Base-by-base conservation (phyloP, 2,888 invertebrate genomes). In the Kryphioiulus occultus region DNA sequence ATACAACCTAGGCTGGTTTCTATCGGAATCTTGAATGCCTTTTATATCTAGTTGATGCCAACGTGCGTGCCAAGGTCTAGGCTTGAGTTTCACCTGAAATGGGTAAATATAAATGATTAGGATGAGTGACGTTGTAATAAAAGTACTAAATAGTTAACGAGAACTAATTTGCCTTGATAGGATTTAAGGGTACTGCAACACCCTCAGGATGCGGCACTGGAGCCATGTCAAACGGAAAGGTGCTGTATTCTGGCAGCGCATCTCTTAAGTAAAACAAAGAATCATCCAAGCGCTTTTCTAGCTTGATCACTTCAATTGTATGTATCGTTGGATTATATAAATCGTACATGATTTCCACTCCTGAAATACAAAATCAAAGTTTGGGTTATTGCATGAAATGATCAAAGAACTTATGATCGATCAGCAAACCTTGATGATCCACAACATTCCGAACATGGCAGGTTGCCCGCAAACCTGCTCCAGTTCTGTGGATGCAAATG, bases 251-350 rank as follows among this genome's bases (percentile, higher is more conserved):
- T 0, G 95, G 95, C 78, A 96, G 93, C 1, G 98, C 96, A 93
- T 99, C 98, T 90, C 96, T 90, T 86, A 99, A 93, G 91, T 99
- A 99, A 22, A 94, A 93, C 85, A 99, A 93, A 90, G 96, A 95
- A 39, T 96, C 95, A 92, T 99, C 99, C 30, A 99, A 92, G 87
- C 99, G 94, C 91, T 97, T 98, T 92, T 99, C 99, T 53, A 99
- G 93, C 53, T 95, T 95, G 19, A 99, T 92, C 1, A 99, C 96
- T 92, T 98, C 97, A 53, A 99, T 95, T 91, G 94, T 95, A 90
- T 95, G 95, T 89, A 99, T 94, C 0, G 96, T 95, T 19, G 99
- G 99, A 92, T 98, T 98, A 91, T 99, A 99, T 91, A 99, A 92
- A 89, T 98, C 95, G 92, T 96, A 99, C 89, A 93, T 92, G 90